Conservation (phyloP, 1,140 invertebrate genomes). For the Copidosoma floridanum region DNA sequence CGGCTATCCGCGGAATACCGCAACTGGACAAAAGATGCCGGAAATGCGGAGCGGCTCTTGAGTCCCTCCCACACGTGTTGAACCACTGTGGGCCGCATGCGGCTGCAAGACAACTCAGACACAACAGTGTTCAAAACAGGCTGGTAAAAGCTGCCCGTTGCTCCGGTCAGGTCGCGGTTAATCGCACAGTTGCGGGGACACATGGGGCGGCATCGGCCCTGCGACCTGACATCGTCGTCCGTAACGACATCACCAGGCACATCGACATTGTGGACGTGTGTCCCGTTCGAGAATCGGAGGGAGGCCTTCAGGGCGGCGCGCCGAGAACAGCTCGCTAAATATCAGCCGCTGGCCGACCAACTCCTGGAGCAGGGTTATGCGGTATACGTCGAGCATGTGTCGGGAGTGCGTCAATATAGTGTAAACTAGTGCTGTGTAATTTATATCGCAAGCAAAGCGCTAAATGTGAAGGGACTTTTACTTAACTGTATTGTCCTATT, state of each 20-base stretch:
- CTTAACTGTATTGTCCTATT: too few species aligned
- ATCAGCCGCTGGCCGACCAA: constrained; percentile 23
- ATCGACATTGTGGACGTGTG: constrained; percentile 41
- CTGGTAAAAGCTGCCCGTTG: constrained; percentile 8
- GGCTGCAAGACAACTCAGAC: constrained; percentile 4
- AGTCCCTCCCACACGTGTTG: constrained; percentile 43
- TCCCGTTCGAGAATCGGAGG: constrained; percentile 45
- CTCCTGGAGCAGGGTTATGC: constrained; percentile 24
- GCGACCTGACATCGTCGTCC: constrained; percentile 41
- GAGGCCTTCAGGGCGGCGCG: constrained; percentile 26
- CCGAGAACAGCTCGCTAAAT: constrained; percentile 33
- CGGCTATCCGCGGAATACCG: neutral
- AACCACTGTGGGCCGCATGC: constrained; percentile 35
- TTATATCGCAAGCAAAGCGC: too few species aligned
- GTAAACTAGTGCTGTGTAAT: too few species aligned
- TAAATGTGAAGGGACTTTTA: too few species aligned
- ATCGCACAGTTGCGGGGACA: constrained; percentile 19
- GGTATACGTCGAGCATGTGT: constrained; percentile 28
- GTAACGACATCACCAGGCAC: constrained; percentile 26
- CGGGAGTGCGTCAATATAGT: too few species aligned
- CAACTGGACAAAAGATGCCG: constrained; percentile 34
- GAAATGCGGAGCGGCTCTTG: constrained; percentile 27
- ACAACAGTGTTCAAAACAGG: constrained; percentile 22
- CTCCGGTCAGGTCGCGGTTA: constrained; percentile 2
- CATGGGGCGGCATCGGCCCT: constrained; percentile 20